Evolutionary conservation across 2,113 vertebrate genomes (phyloP).

Genomic region (Tetraodon nigroviridis): DNA sequence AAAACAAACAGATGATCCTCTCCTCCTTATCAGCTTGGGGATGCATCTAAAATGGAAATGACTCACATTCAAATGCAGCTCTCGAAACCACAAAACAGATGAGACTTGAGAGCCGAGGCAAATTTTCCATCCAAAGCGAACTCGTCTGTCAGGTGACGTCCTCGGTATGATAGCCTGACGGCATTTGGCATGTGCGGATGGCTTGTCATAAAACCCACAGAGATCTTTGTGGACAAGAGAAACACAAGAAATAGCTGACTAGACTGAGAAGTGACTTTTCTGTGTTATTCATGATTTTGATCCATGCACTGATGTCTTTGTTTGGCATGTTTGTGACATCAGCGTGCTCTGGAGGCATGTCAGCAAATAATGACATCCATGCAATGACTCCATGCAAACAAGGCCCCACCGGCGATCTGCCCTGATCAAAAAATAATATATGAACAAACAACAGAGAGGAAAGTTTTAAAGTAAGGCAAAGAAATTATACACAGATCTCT

Average conservation of each 20-base stretch:
- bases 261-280: constrained; percentile 23
- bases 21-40: constrained; percentile 6
- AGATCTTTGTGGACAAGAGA: constrained; percentile 30
- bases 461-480: too few species aligned
- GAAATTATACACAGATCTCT: constrained; percentile 2
- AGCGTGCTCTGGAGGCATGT: constrained; percentile 12
- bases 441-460: too few species aligned
- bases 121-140: constrained; percentile 40
- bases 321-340: constrained; percentile 43
- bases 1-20: constrained; percentile 25
- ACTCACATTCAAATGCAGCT: constrained; percentile 46
- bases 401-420: too few species aligned
- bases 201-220: constrained; percentile 38
- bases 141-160: constrained; percentile 46
- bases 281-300: constrained; percentile 37
- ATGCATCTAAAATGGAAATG: constrained; percentile 48
- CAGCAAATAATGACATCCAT: too few species aligned
- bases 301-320: constrained; percentile 34
- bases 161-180: constrained; percentile 46
- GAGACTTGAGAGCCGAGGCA: constrained; percentile 40
- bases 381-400: too few species aligned
- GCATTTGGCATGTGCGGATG: constrained; percentile 41
- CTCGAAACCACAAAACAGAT: constrained; percentile 45
- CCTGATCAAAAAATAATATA: too few species aligned
- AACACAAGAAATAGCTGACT: constrained; percentile 33